Conservation (phyloP, 2,113 vertebrate genomes). For the Alces alces region DNA sequence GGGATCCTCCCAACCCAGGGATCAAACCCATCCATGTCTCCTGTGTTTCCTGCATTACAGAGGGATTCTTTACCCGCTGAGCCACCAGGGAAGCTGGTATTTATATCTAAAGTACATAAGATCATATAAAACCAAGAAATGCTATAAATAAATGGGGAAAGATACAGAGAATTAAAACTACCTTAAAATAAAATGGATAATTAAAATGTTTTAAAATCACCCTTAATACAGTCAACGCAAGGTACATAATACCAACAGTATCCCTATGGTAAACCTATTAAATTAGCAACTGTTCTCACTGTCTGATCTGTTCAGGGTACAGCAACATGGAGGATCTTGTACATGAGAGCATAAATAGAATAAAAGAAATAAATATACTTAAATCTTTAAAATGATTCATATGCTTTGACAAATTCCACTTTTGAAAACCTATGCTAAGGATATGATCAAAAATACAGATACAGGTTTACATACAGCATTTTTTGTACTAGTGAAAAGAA, state of each 20-base stretch:
- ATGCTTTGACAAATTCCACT: background rate
- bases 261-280: background rate
- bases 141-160: background rate
- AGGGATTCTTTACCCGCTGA: background rate
- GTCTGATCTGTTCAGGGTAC: background rate
- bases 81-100: background rate
- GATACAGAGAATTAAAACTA: background rate
- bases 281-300: background rate
- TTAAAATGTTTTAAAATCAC: background rate
- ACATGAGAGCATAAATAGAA: background rate
- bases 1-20: background rate
- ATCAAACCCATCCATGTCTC: background rate
- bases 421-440: conserved; percentile 13
- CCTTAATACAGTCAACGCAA: background rate
- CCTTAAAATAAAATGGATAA: background rate
- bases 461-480: background rate
- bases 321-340: background rate
- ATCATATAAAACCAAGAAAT: conserved; percentile 25
- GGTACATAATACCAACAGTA: background rate
- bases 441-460: conserved; percentile 5
- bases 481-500: background rate
- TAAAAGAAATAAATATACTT: background rate
- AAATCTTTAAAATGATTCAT: conserved; percentile 7
- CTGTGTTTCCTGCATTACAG: background rate
- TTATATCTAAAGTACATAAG: background rate